Percentiles rank a stretch among this genome's conserved stretches.
phyloP scores from a whole-genome alignment of 2,113 vertebrate species.

The Leuciscus idus region DNA sequence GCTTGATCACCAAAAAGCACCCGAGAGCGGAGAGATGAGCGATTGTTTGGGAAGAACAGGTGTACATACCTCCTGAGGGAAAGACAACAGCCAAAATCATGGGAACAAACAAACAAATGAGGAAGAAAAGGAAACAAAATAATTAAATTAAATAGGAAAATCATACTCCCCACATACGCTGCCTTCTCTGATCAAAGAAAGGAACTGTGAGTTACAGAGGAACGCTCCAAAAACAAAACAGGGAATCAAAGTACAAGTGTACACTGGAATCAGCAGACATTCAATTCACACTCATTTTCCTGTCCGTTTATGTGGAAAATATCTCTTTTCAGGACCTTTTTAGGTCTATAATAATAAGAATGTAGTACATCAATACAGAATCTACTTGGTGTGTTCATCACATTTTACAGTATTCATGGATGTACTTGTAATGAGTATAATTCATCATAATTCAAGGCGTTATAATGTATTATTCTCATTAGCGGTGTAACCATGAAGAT shows the following conservation, averaged over 20 bases:
- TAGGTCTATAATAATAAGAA: background rate
- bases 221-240: background rate
- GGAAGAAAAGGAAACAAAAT: conserved; percentile 91
- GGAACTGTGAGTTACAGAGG: conserved; percentile 21
- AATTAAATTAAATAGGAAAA: conserved; percentile 92
- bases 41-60: conserved; percentile 71
- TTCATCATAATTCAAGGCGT: background rate
- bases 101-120: conserved; percentile 88
- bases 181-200: conserved; percentile 67
- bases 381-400: background rate
- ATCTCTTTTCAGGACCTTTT: background rate
- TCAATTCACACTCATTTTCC: background rate
- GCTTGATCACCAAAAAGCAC: conserved; percentile 83
- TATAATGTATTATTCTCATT: too few species aligned
- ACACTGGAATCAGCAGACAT: background rate
- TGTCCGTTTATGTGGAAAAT: background rate
- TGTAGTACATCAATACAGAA: background rate
- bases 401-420: background rate
- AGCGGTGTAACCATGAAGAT: too few species aligned
- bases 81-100: conserved; percentile 98
- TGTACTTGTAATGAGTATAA: background rate
- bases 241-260: background rate
- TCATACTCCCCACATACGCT: conserved; percentile 75
- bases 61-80: conserved; percentile 99
- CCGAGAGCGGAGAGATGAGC: conserved; percentile 75